Percentiles rank a stretch among this genome's conserved stretches.
These are phyloP conservation scores for Epinotia ramella DNA, from an alignment of 2,888 invertebrate genomes.

Conservation along the genomic window DNA sequence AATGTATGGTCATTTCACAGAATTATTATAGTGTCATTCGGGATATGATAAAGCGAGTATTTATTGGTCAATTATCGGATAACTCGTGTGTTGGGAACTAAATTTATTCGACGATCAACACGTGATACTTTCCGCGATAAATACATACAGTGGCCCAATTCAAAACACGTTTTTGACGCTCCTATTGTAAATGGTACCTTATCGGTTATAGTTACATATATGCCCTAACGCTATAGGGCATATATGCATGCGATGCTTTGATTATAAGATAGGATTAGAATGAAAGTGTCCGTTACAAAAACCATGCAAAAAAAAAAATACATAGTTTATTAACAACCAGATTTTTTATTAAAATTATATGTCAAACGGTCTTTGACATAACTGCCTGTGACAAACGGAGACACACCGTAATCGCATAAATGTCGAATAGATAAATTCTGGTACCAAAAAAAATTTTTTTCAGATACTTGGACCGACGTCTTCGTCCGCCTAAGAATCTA, in stretches of 20 bases:
- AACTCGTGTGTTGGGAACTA: background rate
- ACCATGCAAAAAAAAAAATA: no score
- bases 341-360: no score
- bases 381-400: no score
- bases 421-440: background rate
- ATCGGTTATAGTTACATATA: background rate
- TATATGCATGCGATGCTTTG: background rate
- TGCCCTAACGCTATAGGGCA: no score
- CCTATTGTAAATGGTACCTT: background rate
- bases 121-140: background rate
- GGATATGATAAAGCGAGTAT: constrained; percentile 11
- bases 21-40: constrained; percentile 1
- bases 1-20: background rate
- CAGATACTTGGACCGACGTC: no score
- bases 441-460: background rate
- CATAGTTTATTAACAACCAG: no score
- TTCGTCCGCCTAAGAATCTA: background rate
- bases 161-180: background rate
- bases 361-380: no score
- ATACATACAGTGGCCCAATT: background rate
- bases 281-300: no score
- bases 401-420: background rate
- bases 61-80: constrained; percentile 7
- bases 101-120: constrained; percentile 9
- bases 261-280: no score